Evolutionary conservation across 1,140 invertebrate species (phyloP), one percentile per base, ranked within the genome.

Genomic region (Drosophila obscura): DNA sequence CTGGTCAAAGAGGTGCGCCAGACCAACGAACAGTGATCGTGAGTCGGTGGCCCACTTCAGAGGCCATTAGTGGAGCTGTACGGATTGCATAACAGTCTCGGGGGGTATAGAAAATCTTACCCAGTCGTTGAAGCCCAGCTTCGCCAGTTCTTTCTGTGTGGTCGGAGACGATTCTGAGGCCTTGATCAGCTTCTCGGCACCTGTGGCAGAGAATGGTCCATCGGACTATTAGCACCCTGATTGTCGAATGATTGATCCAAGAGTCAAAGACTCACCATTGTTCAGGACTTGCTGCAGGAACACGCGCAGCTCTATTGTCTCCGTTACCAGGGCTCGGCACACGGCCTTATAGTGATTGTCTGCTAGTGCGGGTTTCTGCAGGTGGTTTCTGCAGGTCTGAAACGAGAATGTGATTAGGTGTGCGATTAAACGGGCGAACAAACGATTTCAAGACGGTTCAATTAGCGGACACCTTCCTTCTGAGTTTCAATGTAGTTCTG

Each of bases 271-370:
- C 79, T 78, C 69, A 76, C 90, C 94, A 62, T 92, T 92, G 64
- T 93, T 94, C 16, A 93, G 94, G 26, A 98, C 96, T 91, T 96
- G 96, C 82, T 97, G 95, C 53, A 99, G 93, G 94, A 99, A 99
- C 22, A 96, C 95, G 13, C 96, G 94, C 55, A 99, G 94, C 92
- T 99, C 97, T 26, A 97, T 92, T 13, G 96, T 96, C 93, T 99
- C 98, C 2, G 96, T 95, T 19, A 98, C 96, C 68, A 98, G 93
- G 22, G 97, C 97, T 58, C 97, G 93, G 91, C 97, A 97, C 44
- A 99, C 97, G 51, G 97, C 97, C 85, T 95, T 95, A 93, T 98
- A 99, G 93, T 99, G 97, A 46, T 94, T 93, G 82, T 96, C 96
- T 0, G 96, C 89, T 76, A 79, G 65, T 55, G 91, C 81, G 58